Evolutionary conservation across 2,113 vertebrate genomes (phyloP), one percentile per base, ranked within the genome.

Genomic region (Pelobates fuscus): DNA sequence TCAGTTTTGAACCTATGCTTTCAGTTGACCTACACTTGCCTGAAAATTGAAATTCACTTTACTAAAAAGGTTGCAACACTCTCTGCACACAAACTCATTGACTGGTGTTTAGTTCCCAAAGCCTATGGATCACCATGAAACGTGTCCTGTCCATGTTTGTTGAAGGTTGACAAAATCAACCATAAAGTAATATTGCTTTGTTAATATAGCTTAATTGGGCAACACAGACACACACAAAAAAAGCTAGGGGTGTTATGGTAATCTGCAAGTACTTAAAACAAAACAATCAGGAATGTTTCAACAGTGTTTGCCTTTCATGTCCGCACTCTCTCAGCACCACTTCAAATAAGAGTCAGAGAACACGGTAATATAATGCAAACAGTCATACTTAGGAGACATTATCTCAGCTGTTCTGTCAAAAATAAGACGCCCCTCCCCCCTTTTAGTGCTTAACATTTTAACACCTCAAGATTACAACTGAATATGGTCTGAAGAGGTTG

Each of bases 291-390:
- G 81, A 83, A 83, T 84, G 82, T 88, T 85, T 86, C 84, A 86
- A 78, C 82, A 84, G 77, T 75, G 81, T 86, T 86, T 86, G 84
- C 71, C 80, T 82, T 86, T 74, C 74, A 59, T 82, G 85, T 89
- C 86, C 88, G 81, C 83, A 87, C 84, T 88, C 85, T 87, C 83
- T 89, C 83, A 86, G 80, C 83, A 87, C 81, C 80, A 82, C 84
- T 79, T 64, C 43, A 61, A 60, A 85, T 68, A 81, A 72, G 78
- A 70, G 67, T 64, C 65, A 82, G 83, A 73, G 83, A 82, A 79
- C 65, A 75, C 70, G 77, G 79, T 64, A 83, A 80, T 81, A 82
- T 80, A 85, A 78, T 78, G 81, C 74, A 82, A 71, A 71, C 0
- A 85, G 66, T 25, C 73, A 80, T 84, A 87, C 77, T 78, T 17